Conservation (phyloP, 1,140 invertebrate species). For the Drosophila nasuta region DNA sequence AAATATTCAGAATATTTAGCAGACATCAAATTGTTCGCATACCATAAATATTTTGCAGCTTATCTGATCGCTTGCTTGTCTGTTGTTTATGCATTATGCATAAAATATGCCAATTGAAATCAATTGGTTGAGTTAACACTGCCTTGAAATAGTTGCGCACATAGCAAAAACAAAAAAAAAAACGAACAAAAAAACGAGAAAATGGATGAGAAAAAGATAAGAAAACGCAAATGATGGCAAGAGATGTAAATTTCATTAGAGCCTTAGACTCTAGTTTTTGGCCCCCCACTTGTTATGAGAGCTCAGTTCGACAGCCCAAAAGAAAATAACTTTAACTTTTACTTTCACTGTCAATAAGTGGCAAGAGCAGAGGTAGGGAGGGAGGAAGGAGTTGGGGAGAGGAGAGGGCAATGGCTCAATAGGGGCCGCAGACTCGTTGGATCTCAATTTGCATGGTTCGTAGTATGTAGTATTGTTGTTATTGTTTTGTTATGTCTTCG, state of each 20-base stretch:
- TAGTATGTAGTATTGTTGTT: constrained; percentile 56
- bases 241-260: constrained; percentile 48
- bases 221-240: background rate
- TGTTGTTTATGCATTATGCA: constrained; percentile 21
- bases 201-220: constrained; percentile 2
- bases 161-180: constrained; percentile 6
- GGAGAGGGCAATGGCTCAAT: constrained; percentile 31
- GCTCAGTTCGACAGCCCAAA: constrained; percentile 68
- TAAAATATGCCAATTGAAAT: constrained; percentile 36
- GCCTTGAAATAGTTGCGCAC: constrained; percentile 24
- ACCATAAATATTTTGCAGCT: background rate
- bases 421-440: constrained; percentile 38
- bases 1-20: background rate
- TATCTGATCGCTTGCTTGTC: background rate
- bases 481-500: constrained; percentile 57
- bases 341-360: constrained; percentile 82
- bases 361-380: background rate
- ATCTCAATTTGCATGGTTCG: constrained; percentile 71
- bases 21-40: background rate
- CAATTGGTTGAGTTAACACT: constrained; percentile 36
- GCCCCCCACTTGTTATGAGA: constrained; percentile 20
- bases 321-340: constrained; percentile 76
- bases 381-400: background rate
- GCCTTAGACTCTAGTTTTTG: constrained; percentile 4
- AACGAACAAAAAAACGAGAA: constrained; percentile 13